A percentile compares a stretch with the other conserved stretches of the same genome.
Conservation (phyloP, 2,888 invertebrate genomes). For the Lamellibrachia columna region DNA sequence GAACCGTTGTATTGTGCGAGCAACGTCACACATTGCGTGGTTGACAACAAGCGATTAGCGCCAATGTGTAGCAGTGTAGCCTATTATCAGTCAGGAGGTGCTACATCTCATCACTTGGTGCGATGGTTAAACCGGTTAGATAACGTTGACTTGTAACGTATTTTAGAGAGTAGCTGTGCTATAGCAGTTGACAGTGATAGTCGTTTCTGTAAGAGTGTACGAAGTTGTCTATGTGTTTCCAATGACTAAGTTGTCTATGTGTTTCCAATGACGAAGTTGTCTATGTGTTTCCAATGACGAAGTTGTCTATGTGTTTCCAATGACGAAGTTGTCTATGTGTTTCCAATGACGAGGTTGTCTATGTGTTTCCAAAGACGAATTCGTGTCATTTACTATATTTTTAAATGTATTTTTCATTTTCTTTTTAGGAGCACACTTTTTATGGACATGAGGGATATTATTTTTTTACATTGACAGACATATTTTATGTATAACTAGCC, state of each 20-base stretch:
- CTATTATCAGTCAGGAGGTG: not conserved
- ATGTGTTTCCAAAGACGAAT: not conserved
- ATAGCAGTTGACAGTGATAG: not conserved
- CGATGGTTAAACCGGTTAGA: constrained; percentile 5
- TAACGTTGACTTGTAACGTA: not conserved
- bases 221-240: too few species aligned
- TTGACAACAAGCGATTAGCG: not conserved
- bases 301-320: too few species aligned
- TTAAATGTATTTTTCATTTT: not conserved
- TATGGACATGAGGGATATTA: not conserved
- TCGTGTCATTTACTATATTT: not conserved
- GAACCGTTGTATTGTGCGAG: not conserved
- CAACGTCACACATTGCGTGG: too few species aligned
- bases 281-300: not conserved
- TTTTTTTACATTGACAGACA: not conserved
- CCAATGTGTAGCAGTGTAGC: not conserved
- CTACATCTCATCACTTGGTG: not conserved
- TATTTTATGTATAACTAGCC: not conserved
- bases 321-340: not conserved
- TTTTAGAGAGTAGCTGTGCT: not conserved
- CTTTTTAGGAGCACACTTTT: not conserved
- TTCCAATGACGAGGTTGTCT: not conserved
- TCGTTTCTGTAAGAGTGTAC: not conserved
- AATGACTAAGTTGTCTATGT: not conserved
- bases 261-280: not conserved